Conservation (phyloP, 2,888 invertebrate species). For the Anoplius nigerrimus region DNA sequence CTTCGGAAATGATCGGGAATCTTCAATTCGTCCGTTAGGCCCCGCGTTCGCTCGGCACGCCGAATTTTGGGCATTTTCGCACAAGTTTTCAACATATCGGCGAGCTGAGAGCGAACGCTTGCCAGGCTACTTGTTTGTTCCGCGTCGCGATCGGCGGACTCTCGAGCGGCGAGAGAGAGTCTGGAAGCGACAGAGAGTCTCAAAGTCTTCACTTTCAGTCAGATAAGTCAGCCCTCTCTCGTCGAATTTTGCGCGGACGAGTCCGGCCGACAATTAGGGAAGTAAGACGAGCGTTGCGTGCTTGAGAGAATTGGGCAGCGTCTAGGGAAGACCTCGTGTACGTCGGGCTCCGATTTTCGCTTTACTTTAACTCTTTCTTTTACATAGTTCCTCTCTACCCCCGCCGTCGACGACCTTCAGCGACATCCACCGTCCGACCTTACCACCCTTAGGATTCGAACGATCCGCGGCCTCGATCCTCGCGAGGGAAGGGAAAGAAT, state of each 20-base stretch:
- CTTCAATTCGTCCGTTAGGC: not conserved
- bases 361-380: no score
- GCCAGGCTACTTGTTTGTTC: no score
- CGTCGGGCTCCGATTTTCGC: constrained; percentile 9
- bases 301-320: not conserved
- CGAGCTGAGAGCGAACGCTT: no score
- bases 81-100: not conserved
- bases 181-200: constrained; percentile 22
- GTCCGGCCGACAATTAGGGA: constrained; percentile 6
- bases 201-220: not conserved
- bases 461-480: no score
- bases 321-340: constrained; percentile 47
- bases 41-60: not conserved
- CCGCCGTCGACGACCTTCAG: no score
- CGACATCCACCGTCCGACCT: no score
- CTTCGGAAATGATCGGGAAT: no score
- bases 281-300: not conserved
- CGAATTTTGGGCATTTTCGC: no score
- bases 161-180: not conserved
- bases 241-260: constrained; percentile 6
- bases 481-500: no score
- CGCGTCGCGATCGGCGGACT: no score
- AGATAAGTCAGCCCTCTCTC: not conserved
- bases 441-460: no score
- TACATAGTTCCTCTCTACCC: no score